These are phyloP conservation scores for Porites cylindrica DNA, from an alignment of 92 coral and sea anemone species.

Conservation along the genomic window DNA sequence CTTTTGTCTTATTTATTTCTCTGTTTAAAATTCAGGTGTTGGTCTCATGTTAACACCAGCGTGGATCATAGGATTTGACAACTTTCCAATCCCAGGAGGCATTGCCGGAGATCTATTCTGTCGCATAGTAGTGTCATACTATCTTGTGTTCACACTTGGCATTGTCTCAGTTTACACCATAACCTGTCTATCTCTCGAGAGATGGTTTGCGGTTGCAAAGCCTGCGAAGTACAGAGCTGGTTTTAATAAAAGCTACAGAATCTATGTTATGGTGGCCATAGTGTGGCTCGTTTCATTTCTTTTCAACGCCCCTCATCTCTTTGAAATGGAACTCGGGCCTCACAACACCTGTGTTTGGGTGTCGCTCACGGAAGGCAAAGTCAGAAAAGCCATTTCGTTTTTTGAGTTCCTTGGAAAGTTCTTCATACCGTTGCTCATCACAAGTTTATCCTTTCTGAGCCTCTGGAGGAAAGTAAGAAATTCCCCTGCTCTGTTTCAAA, in stretches of 20 bases:
- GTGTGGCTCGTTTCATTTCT: slow-evolving; percentile 74
- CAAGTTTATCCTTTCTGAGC: slow-evolving; percentile 66
- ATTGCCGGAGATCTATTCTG: slow-evolving; percentile 88
- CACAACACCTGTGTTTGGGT: slow-evolving; percentile 59
- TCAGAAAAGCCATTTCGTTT: slow-evolving; percentile 61
- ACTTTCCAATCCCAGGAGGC: slow-evolving; percentile 84
- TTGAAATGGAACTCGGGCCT: slow-evolving; percentile 70
- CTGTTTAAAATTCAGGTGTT: slow-evolving; percentile 50
- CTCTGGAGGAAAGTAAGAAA: slow-evolving; percentile 60
- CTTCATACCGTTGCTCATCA: slow-evolving; percentile 64
- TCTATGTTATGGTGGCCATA: slow-evolving; percentile 21
- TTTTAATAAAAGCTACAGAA: slow-evolving; percentile 54
- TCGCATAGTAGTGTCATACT: slow-evolving; percentile 82
- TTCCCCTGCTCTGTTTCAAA: slow-evolving; percentile 73
- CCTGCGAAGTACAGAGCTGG: slow-evolving; percentile 76
- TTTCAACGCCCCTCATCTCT: slow-evolving; percentile 75
- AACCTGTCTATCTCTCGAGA: slow-evolving; percentile 76
- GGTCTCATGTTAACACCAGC: slow-evolving; percentile 76
- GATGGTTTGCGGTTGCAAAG: slow-evolving; percentile 88
- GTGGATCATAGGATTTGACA: slow-evolving; percentile 74
- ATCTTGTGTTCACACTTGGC: slow-evolving; percentile 79
- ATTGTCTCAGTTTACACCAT: slow-evolving; percentile 88
- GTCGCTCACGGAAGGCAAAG: slow-evolving; percentile 58
- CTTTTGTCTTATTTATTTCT: background rate
- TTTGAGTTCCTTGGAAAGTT: slow-evolving; percentile 77